These are phyloP conservation scores for Autographa gamma DNA, from an alignment of 2,888 invertebrate genomes.

Conservation along the genomic window DNA sequence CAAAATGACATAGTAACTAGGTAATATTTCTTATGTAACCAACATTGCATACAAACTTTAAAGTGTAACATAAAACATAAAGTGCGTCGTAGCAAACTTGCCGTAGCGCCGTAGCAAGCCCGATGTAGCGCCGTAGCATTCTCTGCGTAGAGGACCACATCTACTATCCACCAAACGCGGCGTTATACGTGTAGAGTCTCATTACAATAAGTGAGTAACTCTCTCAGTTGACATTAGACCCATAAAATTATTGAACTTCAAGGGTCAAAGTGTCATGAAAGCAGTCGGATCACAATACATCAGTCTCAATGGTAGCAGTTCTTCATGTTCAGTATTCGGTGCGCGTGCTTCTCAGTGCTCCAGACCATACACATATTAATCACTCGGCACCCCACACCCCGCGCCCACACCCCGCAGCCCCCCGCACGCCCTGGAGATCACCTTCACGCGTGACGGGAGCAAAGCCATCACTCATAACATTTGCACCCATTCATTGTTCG, in stretches of 20 bases:
- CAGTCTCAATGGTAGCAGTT: background rate
- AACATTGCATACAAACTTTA: background rate
- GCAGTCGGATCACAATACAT: background rate
- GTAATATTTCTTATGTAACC: background rate
- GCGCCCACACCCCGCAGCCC: no score
- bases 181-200: no score
- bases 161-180: background rate
- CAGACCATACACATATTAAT: conserved; percentile 24
- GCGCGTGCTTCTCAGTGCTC: conserved; percentile 10
- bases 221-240: no score
- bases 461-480: conserved; percentile 3
- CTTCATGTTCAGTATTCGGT: background rate
- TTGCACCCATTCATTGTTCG: conserved; percentile 15
- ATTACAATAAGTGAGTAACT: no score
- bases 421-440: conserved; percentile 1
- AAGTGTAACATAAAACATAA: background rate
- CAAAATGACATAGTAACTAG: no score
- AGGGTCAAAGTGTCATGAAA: background rate
- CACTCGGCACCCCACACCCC: conserved; percentile 7
- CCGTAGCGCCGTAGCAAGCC: background rate
- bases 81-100: background rate
- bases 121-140: background rate
- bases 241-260: no score
- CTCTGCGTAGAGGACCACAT: background rate
- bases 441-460: conserved; percentile 7